Evolutionary conservation across 2,888 invertebrate species (phyloP).

Genomic region (Luffia ferchaultella): DNA sequence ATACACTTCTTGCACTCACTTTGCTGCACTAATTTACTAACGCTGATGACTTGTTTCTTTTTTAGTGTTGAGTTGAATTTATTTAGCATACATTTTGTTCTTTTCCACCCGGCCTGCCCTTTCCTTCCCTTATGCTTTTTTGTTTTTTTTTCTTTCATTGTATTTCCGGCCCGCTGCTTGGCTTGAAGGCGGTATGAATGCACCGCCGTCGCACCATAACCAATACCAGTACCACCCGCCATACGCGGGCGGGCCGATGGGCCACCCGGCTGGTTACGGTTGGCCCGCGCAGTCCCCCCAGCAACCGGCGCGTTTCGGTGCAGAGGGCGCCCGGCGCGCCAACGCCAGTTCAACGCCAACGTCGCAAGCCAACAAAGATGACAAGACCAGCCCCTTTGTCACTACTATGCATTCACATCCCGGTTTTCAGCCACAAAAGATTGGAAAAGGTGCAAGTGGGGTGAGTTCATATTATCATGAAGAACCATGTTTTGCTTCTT

Average conservation of each 20-base stretch:
- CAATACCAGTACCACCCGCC: conserved; percentile 63
- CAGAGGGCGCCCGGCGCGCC: conserved; percentile 52
- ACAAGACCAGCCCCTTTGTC: conserved; percentile 85
- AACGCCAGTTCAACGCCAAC: conserved; percentile 23
- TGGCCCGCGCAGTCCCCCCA: conserved; percentile 36
- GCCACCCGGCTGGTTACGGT: conserved; percentile 25
- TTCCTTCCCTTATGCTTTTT: conserved; percentile 59
- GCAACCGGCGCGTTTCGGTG: conserved; percentile 50
- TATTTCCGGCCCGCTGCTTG: conserved; percentile 62
- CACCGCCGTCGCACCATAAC: conserved; percentile 62
- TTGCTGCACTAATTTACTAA: not conserved
- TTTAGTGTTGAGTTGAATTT: not conserved
- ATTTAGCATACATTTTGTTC: conserved; percentile 22
- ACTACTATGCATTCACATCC: conserved; percentile 91
- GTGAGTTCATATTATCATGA: conserved; percentile 52
- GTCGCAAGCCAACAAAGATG: conserved; percentile 50
- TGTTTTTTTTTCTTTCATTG: conserved; percentile 65
- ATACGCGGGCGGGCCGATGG: conserved; percentile 49
- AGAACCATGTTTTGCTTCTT: too few relatives aligned
- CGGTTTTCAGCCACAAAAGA: conserved; percentile 92
- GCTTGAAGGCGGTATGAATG: conserved; percentile 67
- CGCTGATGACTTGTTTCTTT: not conserved
- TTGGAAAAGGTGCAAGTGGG: conserved; percentile 75
- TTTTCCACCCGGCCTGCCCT: conserved; percentile 40
- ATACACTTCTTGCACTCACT: not conserved